A percentile compares a stretch with the other conserved stretches of the same genome.
phyloP scores from a whole-genome alignment of 2,113 vertebrate genomes.

The Baryphthengus martii region DNA sequence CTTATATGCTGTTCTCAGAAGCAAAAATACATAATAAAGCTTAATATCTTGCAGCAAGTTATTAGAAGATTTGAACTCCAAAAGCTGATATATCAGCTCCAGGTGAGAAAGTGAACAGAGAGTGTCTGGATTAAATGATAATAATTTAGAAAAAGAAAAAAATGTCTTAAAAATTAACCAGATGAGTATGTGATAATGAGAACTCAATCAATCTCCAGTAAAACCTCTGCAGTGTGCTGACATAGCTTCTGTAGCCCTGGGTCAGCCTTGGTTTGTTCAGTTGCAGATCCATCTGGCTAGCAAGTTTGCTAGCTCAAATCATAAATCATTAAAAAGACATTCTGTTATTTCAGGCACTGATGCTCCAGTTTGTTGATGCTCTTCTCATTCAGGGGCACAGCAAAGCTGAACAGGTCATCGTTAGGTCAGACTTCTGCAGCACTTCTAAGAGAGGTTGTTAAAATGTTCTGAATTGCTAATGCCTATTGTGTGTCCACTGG shows the following conservation, averaged over 20 bases:
- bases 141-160: neutral
- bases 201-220: neutral
- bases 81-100: neutral
- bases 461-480: constrained; percentile 32
- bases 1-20: neutral
- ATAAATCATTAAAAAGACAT: constrained; percentile 51
- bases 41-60: neutral
- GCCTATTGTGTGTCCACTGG: neutral
- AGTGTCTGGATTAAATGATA: neutral
- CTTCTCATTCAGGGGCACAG: neutral
- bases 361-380: constrained; percentile 17
- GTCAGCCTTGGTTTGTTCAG: constrained; percentile 17
- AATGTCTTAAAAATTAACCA: neutral
- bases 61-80: neutral
- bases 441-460: constrained; percentile 19
- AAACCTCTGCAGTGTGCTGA: constrained; percentile 2
- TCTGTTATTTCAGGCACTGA: constrained; percentile 29
- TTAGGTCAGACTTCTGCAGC: constrained; percentile 35
- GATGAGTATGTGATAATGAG: neutral
- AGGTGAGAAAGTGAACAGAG: neutral
- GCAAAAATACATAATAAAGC: neutral
- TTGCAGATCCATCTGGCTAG: constrained; percentile 34
- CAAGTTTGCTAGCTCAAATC: neutral
- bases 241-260: neutral
- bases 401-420: constrained; percentile 19